Conservation (phyloP, 2,888 invertebrate genomes). For the Tridacna crocea region DNA sequence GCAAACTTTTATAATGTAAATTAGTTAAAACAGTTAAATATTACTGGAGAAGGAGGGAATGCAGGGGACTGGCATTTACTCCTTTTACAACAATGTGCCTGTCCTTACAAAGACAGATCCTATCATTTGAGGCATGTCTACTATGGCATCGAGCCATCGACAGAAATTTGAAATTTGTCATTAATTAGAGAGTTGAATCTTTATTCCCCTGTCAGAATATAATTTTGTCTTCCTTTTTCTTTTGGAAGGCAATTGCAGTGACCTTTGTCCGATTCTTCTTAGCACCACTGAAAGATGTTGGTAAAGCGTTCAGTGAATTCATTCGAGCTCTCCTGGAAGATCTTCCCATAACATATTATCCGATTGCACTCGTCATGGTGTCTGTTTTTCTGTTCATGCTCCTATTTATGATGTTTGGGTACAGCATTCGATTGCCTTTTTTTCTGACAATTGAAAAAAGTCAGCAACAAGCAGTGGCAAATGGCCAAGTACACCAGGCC, state of each 20-base stretch:
- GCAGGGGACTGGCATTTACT: too few relatives aligned
- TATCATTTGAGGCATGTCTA: too few relatives aligned
- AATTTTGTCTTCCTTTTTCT: too few relatives aligned
- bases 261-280: conserved; percentile 74
- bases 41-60: too few relatives aligned
- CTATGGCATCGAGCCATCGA: too few relatives aligned
- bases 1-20: too few relatives aligned
- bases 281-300: conserved; percentile 74
- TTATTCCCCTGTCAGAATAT: too few relatives aligned
- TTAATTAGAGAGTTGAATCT: too few relatives aligned
- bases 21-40: too few relatives aligned
- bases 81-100: too few relatives aligned
- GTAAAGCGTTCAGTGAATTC: conserved; percentile 67
- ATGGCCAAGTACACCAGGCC: conserved; percentile 49
- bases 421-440: conserved; percentile 68
- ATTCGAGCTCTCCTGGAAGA: conserved; percentile 67
- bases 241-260: conserved; percentile 72
- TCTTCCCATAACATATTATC: conserved; percentile 70
- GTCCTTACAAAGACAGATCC: too few relatives aligned
- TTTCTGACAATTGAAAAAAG: conserved; percentile 62
- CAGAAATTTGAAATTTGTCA: too few relatives aligned
- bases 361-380: conserved; percentile 64
- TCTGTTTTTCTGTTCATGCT: conserved; percentile 63
- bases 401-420: conserved; percentile 71
- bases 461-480: conserved; percentile 43